Evolutionary conservation across 1,140 invertebrate species (phyloP).

Genomic region (Eueides isabella): DNA sequence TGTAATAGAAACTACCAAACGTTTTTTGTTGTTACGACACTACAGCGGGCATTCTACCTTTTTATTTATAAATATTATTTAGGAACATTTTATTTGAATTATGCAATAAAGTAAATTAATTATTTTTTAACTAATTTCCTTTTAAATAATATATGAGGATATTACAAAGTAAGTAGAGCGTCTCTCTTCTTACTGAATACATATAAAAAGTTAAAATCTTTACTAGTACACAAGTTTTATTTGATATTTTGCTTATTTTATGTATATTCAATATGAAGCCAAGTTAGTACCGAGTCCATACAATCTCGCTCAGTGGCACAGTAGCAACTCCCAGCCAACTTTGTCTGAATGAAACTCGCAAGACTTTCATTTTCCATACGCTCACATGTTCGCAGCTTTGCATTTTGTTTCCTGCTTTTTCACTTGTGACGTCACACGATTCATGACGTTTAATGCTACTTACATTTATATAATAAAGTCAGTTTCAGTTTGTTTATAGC

Average conservation of each 20-base stretch:
- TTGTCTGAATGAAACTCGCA: slow-evolving; percentile 75
- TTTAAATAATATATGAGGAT: no score
- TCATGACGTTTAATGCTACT: slow-evolving; percentile 47
- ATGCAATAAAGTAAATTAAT: neutral
- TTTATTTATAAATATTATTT: slow-evolving; percentile 4
- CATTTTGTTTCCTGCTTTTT: slow-evolving; percentile 77
- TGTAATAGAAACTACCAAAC: neutral
- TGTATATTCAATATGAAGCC: neutral
- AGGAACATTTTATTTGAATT: neutral
- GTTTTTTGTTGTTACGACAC: neutral
- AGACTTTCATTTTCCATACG: slow-evolving; percentile 81
- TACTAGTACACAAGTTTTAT: no score
- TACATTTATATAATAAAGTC: slow-evolving; percentile 19
- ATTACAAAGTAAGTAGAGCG: no score
- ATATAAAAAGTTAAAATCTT: no score
- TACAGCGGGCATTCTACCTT: neutral
- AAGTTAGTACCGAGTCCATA: slow-evolving; percentile 18
- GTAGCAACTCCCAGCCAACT: slow-evolving; percentile 57
- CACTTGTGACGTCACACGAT: slow-evolving; percentile 72
- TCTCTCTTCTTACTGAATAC: no score
- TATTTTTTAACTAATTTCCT: neutral
- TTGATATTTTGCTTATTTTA: neutral
- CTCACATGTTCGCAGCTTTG: slow-evolving; percentile 73
- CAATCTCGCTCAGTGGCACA: slow-evolving; percentile 10
- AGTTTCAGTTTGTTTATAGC: neutral